phyloP scores from a whole-genome alignment of 2,888 invertebrate species.

The Polyommatus icarus region DNA sequence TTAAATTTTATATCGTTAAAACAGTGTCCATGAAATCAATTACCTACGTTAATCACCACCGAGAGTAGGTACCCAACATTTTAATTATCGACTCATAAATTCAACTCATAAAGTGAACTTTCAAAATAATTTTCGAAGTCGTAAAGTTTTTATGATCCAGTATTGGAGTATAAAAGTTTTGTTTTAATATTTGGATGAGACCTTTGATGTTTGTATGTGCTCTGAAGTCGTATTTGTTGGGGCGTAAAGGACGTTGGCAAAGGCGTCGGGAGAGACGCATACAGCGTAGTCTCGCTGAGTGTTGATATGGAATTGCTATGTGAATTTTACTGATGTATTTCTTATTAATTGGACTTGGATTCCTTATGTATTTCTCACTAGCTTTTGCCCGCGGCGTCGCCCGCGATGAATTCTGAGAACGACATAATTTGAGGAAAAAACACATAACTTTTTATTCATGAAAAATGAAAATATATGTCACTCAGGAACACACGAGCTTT shows the following conservation, averaged over 20 bases:
- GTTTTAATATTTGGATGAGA: not conserved
- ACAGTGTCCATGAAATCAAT: conserved; percentile 14
- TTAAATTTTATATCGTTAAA: conserved; percentile 6
- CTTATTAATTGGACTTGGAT: not conserved
- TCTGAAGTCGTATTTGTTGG: not conserved
- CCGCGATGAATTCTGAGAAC: too few species aligned
- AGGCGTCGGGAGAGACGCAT: not conserved
- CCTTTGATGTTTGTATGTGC: conserved; percentile 4
- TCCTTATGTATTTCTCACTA: not conserved
- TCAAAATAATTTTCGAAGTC: conserved; percentile 9
- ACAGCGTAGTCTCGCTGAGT: not conserved
- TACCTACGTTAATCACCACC: not conserved
- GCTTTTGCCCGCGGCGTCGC: not conserved
- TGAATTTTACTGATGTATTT: too few species aligned
- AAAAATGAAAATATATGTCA: too few species aligned
- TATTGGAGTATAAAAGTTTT: not conserved
- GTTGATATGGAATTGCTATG: not conserved
- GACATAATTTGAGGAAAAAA: too few species aligned
- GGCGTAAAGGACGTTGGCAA: not conserved
- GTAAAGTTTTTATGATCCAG: not conserved
- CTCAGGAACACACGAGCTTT: too few species aligned
- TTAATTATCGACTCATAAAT: conserved; percentile 15
- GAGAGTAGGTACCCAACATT: conserved; percentile 1
- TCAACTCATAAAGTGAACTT: conserved; percentile 10
- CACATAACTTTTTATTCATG: too few species aligned